These are phyloP conservation scores for Casuarius casuarius DNA, from an alignment of 2,113 vertebrate genomes.

Conservation along the genomic window DNA sequence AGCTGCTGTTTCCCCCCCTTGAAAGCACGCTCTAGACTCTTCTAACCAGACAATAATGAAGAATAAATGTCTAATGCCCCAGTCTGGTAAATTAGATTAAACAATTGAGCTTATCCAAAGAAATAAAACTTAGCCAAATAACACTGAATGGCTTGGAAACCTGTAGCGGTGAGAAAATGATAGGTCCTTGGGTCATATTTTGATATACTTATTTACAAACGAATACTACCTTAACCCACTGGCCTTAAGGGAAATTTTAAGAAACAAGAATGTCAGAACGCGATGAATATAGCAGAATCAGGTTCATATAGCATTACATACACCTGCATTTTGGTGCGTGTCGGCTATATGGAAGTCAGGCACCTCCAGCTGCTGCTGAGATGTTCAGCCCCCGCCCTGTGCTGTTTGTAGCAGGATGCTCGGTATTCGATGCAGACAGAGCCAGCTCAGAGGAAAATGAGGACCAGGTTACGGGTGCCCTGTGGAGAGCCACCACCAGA, in stretches of 20 bases:
- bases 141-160: not conserved
- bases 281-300: not conserved
- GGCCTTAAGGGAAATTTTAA: not conserved
- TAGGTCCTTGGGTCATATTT: not conserved
- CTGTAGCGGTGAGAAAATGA: not conserved
- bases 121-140: conserved; percentile 35
- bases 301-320: too few species aligned
- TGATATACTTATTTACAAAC: not conserved
- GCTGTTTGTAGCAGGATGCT: not conserved
- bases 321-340: not conserved
- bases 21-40: not conserved
- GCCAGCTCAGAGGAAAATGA: not conserved
- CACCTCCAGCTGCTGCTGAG: not conserved
- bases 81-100: conserved; percentile 40
- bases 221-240: not conserved
- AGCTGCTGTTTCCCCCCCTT: not conserved
- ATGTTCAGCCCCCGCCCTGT: not conserved
- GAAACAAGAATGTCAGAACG: not conserved
- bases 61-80: conserved; percentile 23
- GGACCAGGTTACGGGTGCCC: fast-evolving
- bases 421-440: fast-evolving
- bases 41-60: conserved; percentile 53
- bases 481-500: fast-evolving
- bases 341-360: not conserved
- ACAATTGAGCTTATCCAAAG: conserved; percentile 15